Evolutionary conservation across 2,797 vertebrate species (phyloP).

Genomic region (Liasis olivaceus): DNA sequence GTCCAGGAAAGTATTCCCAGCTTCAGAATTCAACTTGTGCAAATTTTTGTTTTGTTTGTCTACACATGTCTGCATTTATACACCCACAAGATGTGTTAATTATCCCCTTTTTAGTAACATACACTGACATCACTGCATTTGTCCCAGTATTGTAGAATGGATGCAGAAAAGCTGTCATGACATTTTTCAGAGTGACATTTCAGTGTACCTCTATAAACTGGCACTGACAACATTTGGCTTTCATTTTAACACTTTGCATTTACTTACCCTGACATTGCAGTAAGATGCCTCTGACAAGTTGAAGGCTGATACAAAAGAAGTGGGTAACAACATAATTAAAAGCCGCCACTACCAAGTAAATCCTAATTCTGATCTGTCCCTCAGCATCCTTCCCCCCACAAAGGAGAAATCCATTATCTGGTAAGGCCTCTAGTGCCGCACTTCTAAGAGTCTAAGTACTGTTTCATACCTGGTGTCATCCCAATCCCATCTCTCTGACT

Average conservation of each 20-base stretch:
- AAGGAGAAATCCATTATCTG: constrained; percentile 20
- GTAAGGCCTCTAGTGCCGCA: not conserved
- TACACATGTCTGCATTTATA: not conserved
- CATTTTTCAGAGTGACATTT: constrained; percentile 51
- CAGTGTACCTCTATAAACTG: not conserved
- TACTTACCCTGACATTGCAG: constrained; percentile 41
- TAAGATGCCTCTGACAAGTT: constrained; percentile 50
- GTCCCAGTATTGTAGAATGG: not conserved
- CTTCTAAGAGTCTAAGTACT: constrained; percentile 7
- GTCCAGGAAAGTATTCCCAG: not conserved
- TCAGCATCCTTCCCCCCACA: not conserved
- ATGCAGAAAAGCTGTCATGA: not conserved
- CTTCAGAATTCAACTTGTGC: not conserved
- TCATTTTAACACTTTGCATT: constrained; percentile 56
- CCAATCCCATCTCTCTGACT: not conserved
- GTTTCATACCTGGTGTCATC: constrained; percentile 29
- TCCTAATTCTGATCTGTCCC: constrained; percentile 38
- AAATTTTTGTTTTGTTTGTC: not conserved
- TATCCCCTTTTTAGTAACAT: not conserved
- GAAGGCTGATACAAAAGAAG: constrained; percentile 60
- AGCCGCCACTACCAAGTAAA: constrained; percentile 33
- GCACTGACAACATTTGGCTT: constrained; percentile 65
- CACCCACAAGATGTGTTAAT: constrained; percentile 22
- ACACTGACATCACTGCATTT: rapidly evolving
- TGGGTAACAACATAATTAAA: constrained; percentile 52